A percentile compares a stretch with the other conserved stretches of the same genome.
Evolutionary conservation across 2,888 invertebrate genomes (phyloP).

Genomic region (Dolichopus griseipennis): DNA sequence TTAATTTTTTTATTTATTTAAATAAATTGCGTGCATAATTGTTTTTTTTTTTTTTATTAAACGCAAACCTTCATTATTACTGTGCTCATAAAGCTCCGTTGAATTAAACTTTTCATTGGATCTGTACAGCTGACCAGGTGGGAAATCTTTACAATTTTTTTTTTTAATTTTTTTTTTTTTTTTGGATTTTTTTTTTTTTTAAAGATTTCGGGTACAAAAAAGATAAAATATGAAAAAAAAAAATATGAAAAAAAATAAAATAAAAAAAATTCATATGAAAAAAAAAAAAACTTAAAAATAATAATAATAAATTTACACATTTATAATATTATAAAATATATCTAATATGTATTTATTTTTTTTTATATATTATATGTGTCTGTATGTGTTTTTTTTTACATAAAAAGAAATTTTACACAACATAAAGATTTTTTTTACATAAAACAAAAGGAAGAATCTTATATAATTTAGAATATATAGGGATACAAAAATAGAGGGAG

Average conservation of each 20-base stretch:
- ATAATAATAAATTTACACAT: neutral
- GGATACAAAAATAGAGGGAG: too few species aligned
- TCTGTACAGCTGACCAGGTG: slow-evolving; percentile 53
- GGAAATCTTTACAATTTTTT: slow-evolving; percentile 34
- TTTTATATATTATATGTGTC: too few species aligned
- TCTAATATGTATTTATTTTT: too few species aligned
- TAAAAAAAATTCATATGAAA: neutral
- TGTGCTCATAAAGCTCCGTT: slow-evolving; percentile 48
- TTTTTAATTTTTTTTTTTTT: slow-evolving; percentile 10
- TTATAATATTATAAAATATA: too few species aligned
- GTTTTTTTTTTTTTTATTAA: slow-evolving; percentile 13
- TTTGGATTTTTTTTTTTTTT: neutral
- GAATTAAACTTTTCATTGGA: slow-evolving; percentile 55
- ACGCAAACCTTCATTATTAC: slow-evolving; percentile 40
- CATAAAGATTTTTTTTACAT: too few species aligned
- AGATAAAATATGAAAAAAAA: neutral
- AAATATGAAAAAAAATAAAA: neutral
- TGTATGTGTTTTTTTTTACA: too few species aligned
- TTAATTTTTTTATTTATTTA: neutral
- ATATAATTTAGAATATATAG: too few species aligned
- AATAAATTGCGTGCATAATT: slow-evolving; percentile 23
- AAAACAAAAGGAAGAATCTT: too few species aligned
- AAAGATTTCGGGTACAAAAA: neutral
- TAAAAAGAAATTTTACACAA: too few species aligned
- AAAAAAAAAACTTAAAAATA: neutral